Conservation (phyloP, 2,113 vertebrate genomes). For the Drymodes brunneopygia region DNA sequence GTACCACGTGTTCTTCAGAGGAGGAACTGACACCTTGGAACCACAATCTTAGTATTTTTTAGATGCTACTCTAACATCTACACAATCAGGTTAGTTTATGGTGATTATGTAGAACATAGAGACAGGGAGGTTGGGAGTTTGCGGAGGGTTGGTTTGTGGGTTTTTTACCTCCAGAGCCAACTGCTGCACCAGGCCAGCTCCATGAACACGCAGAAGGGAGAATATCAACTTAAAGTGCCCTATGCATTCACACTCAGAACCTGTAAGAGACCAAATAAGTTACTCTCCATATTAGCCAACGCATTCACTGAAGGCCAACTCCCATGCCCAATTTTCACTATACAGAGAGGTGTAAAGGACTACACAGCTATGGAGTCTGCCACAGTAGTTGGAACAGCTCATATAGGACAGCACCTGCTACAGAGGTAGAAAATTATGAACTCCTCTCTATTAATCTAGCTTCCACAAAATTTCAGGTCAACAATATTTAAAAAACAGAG, state of each 20-base stretch:
- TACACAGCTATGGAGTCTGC: not conserved
- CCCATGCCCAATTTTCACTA: not conserved
- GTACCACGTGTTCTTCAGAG: not conserved
- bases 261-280: conserved; percentile 62
- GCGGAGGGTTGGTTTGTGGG: accelerated
- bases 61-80: not conserved
- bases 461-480: not conserved
- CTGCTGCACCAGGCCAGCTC: conserved; percentile 95
- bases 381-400: not conserved
- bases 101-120: not conserved
- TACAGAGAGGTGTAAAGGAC: not conserved
- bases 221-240: conserved; percentile 98
- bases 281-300: not conserved
- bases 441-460: not conserved
- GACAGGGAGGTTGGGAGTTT: not conserved
- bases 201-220: conserved; percentile 93
- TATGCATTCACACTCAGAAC: conserved; percentile 94
- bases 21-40: not conserved
- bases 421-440: not conserved
- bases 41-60: not conserved
- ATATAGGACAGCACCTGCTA: not conserved
- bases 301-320: not conserved
- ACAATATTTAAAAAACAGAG: not conserved
- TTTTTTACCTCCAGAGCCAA: conserved; percentile 90
- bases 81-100: not conserved